These are phyloP conservation scores for Emydura subglobosa DNA, from an alignment of 2,113 vertebrate species.

Conservation along the genomic window DNA sequence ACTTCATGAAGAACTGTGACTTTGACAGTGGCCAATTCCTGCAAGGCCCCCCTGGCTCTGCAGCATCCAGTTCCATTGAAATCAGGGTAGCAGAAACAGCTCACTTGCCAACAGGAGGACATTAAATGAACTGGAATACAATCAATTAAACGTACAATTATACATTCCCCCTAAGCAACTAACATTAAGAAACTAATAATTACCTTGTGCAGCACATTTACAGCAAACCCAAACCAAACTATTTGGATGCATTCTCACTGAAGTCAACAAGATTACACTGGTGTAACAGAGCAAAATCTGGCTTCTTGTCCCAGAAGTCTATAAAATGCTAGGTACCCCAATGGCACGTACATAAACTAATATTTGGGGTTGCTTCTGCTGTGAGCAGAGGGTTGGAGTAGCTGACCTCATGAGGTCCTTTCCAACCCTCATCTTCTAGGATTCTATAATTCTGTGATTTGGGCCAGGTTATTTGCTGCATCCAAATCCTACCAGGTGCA, in stretches of 20 bases:
- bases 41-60: background rate
- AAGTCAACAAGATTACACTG: background rate
- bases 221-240: background rate
- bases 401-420: no score
- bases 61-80: background rate
- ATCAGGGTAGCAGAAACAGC: background rate
- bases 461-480: background rate
- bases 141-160: background rate
- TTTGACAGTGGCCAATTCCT: background rate
- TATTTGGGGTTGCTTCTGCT: background rate
- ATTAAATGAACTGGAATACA: background rate
- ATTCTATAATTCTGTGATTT: no score
- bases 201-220: background rate
- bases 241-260: background rate
- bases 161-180: background rate
- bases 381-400: background rate
- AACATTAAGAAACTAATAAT: background rate
- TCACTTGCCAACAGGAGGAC: rapidly evolving
- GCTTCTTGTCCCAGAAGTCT: background rate
- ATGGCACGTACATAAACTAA: background rate
- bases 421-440: no score
- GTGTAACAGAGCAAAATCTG: background rate
- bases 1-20: background rate
- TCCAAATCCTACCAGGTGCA: background rate
- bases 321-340: background rate